Evolutionary conservation across 1,140 invertebrate species (phyloP).

Genomic region (Drosophila persimilis): DNA sequence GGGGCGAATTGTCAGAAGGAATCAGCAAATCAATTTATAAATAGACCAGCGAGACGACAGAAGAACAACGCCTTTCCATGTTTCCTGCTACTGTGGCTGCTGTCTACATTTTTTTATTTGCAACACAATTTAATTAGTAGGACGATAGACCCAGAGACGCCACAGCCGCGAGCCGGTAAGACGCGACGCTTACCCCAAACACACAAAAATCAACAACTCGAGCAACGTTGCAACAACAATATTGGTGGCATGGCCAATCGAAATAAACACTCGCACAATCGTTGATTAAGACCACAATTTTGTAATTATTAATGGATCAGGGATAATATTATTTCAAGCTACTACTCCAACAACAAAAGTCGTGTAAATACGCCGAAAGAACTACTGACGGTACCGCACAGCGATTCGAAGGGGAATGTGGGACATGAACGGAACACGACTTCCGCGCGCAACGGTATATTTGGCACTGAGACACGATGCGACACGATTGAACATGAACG

Average conservation of each 20-base stretch:
- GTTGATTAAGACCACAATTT: constrained; percentile 41
- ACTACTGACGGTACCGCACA: background rate
- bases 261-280: constrained; percentile 19
- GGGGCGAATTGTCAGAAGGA: constrained; percentile 15
- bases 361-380: constrained; percentile 1
- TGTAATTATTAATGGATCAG: constrained; percentile 25
- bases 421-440: constrained; percentile 1
- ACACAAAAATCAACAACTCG: constrained; percentile 15
- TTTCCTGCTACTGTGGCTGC: constrained; percentile 15
- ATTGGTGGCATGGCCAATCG: constrained; percentile 4
- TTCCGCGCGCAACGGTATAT: constrained; percentile 49
- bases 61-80: constrained; percentile 50
- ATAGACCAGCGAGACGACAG: constrained; percentile 45
- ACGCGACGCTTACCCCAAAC: too few species aligned
- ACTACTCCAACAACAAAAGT: background rate
- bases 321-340: constrained; percentile 29
- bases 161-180: constrained; percentile 13
- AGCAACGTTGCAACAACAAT: too few species aligned
- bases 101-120: constrained; percentile 47
- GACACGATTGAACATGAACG: background rate
- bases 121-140: constrained; percentile 67
- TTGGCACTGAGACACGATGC: constrained; percentile 49
- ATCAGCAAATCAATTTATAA: constrained; percentile 63
- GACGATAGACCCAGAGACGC: constrained; percentile 45
- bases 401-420: background rate